Percentiles rank a stretch among this genome's conserved stretches.
Conservation (phyloP, 2,113 vertebrate species). For the Corapipo altera region DNA sequence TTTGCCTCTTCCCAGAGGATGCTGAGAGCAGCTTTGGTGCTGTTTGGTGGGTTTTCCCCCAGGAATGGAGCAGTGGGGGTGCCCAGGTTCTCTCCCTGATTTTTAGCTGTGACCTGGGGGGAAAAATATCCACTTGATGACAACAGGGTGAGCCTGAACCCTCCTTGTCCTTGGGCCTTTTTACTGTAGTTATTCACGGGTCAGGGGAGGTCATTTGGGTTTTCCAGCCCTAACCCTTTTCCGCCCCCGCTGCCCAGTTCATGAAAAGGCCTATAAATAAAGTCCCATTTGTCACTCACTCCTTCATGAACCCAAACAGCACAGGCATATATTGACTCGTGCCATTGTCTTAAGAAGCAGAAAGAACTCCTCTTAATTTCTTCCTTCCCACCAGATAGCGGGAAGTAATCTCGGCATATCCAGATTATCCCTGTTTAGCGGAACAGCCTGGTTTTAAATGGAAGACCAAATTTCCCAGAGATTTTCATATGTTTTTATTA, state of each 20-base stretch:
- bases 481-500: conserved; percentile 19
- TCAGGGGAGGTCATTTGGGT: conserved; percentile 30
- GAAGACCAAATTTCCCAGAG: neutral
- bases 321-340: neutral
- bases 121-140: neutral
- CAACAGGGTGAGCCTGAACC: neutral
- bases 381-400: neutral
- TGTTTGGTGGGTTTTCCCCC: neutral
- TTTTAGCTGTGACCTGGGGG: neutral
- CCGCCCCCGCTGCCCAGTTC: neutral
- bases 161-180: conserved; percentile 12
- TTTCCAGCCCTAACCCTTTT: conserved; percentile 18
- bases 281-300: conserved; percentile 51
- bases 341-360: conserved; percentile 44
- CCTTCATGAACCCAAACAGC: conserved; percentile 9
- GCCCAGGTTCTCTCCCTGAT: neutral
- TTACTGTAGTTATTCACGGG: neutral
- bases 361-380: neutral
- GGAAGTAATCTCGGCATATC: neutral
- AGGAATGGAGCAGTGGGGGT: accelerated
- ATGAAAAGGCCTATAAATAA: conserved; percentile 60
- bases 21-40: neutral
- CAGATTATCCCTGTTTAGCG: neutral
- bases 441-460: neutral
- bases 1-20: neutral